Base-by-base conservation (phyloP, 2,888 invertebrate genomes). In the Phengaris arion region DNA sequence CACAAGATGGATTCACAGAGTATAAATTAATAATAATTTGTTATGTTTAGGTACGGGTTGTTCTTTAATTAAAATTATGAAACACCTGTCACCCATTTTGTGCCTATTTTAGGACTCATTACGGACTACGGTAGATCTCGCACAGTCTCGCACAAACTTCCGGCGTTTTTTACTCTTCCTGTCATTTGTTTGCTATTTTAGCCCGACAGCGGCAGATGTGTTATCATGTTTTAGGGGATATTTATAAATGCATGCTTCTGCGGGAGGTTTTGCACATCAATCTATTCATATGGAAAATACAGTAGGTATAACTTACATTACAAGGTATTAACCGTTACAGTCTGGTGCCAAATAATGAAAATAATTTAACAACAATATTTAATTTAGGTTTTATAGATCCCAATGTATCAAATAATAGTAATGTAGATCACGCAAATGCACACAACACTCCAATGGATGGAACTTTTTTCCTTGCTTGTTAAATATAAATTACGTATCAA, bases 101-200 rank as follows among this genome's bases (percentile, higher is more conserved):
- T 12, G 54, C 72, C 46, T 72, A 72, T 72, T 72, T 72, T 54
- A 72, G 72, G 54, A 52, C 54, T 72, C 52, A 72, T 72, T 72
- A 52, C 22, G 54, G 35, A 72, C 54, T 72, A 52, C 22, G 54
- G 35, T 35, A 59, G 57, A 9, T 35, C 64, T 64, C 35, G 72
- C 72, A 15, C 48, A 48, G 48, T 48, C 69, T 54, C 52, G 52
- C 54, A 48, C 54, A 35, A 15, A n/a, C 72, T 72, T 22, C 72
- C 72, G 72, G 52, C 22, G 51, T 52, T 52, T 72, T 72, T 52
- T 48, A 22, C 54, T 72, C 52, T 72, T 72, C 72, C 54, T 54
- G 52, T 72, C 72, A 72, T 72, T 35, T 54, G 54, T 72, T 72
- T 15, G 64, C 64, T 64, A 45, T 64, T 64, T 64, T 45, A 64